These are phyloP conservation scores for Megaceryle alcyon DNA, from an alignment of 2,797 vertebrate genomes.

Conservation along the genomic window DNA sequence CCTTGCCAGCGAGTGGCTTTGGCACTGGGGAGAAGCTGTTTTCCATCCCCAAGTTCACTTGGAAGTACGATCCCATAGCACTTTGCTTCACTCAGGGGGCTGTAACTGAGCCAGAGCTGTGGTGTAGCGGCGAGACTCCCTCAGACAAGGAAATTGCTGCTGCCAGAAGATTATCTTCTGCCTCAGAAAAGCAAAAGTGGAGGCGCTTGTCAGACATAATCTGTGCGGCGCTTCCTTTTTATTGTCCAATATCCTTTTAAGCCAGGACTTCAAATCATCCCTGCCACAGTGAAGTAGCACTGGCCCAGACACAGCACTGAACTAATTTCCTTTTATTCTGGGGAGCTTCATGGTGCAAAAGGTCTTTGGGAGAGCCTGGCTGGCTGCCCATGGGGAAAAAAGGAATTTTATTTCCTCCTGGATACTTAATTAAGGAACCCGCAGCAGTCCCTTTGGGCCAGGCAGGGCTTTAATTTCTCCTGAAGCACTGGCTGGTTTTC, in stretches of 20 bases:
- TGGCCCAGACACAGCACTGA: neutral
- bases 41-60: neutral
- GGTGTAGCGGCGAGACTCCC: neutral
- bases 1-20: rapidly evolving
- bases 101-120: neutral
- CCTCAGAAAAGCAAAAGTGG: neutral
- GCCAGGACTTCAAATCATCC: constrained; percentile 59
- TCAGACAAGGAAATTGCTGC: neutral
- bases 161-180: constrained; percentile 30
- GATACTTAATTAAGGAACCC: constrained; percentile 14
- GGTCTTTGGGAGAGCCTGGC: constrained; percentile 29
- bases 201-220: constrained; percentile 39
- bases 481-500: neutral
- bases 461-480: constrained; percentile 32
- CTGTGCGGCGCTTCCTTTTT: constrained; percentile 46
- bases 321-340: constrained; percentile 32
- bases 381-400: constrained; percentile 12
- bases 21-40: neutral
- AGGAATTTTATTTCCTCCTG: constrained; percentile 18
- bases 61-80: neutral
- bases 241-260: constrained; percentile 68
- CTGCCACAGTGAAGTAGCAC: neutral
- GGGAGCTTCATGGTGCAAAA: neutral
- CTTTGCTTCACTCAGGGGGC: neutral
- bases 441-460: neutral